Evolutionary conservation across 1,140 invertebrate genomes (phyloP).

Genomic region (Trypoxylus dichotomus): DNA sequence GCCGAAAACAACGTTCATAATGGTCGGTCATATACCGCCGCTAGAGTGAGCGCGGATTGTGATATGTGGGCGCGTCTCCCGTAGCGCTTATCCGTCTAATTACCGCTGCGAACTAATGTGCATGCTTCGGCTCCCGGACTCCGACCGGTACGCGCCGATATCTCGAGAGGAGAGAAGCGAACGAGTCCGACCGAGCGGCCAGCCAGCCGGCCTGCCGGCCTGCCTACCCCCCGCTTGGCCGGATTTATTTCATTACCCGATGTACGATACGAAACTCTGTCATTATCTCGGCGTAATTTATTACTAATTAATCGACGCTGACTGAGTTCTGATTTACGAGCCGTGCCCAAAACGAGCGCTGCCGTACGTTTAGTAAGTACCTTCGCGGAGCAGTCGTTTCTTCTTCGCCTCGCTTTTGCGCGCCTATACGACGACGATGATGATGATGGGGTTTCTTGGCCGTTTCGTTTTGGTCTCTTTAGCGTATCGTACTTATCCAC

Average conservation of each 20-base stretch:
- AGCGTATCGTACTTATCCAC: neutral
- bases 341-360: neutral
- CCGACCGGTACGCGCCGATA: neutral
- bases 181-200: too few species aligned
- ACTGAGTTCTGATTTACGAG: slow-evolving; percentile 4
- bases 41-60: neutral
- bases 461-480: neutral
- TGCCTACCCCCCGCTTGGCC: slow-evolving; percentile 25
- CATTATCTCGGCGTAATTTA: slow-evolving; percentile 25
- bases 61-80: slow-evolving; percentile 13
- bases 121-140: neutral
- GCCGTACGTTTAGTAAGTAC: neutral
- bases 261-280: neutral
- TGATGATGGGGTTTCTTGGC: neutral
- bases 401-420: too few species aligned
- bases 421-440: too few species aligned
- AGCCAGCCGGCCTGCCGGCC: too few species aligned
- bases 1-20: neutral
- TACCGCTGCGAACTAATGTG: neutral
- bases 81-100: slow-evolving; percentile 3
- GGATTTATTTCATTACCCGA: neutral
- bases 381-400: neutral
- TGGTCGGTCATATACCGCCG: neutral
- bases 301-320: slow-evolving; percentile 26
- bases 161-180: too few species aligned